phyloP scores from a whole-genome alignment of 2,888 invertebrate species.

The Drosophila kokeensis region DNA sequence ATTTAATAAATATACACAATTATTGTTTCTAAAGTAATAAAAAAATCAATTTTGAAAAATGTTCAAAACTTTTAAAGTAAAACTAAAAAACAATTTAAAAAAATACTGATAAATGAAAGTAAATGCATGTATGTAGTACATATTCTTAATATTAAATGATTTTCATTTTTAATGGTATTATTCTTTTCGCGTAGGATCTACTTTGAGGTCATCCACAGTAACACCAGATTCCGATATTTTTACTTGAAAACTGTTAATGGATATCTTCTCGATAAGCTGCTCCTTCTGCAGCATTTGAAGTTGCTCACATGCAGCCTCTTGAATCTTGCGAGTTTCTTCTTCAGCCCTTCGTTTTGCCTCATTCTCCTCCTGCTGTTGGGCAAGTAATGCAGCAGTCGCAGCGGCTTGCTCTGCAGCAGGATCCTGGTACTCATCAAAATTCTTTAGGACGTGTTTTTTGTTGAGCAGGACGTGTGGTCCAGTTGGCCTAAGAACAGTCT shows the following conservation, averaged over 20 bases:
- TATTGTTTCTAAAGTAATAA: not conserved
- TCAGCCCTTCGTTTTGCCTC: constrained; percentile 74
- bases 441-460: constrained; percentile 33
- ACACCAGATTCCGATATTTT: constrained; percentile 49
- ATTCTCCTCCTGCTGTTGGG: constrained; percentile 73
- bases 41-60: not conserved
- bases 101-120: not conserved
- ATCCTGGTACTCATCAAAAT: constrained; percentile 70
- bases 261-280: constrained; percentile 38
- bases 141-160: not conserved
- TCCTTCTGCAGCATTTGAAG: constrained; percentile 65
- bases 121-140: not conserved
- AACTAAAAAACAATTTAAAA: not conserved
- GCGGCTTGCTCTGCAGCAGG: constrained; percentile 69
- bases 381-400: constrained; percentile 76
- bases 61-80: not conserved
- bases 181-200: constrained; percentile 4
- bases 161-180: not conserved
- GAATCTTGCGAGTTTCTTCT: constrained; percentile 68
- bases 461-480: constrained; percentile 37
- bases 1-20: not conserved
- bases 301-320: constrained; percentile 78
- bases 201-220: constrained; percentile 30
- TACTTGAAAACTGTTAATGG: constrained; percentile 65
- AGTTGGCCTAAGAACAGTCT: constrained; percentile 42